Percentiles rank a stretch among this genome's conserved stretches.
Evolutionary conservation across 2,888 invertebrate genomes (phyloP).

Genomic region (Sesamia inferens): DNA sequence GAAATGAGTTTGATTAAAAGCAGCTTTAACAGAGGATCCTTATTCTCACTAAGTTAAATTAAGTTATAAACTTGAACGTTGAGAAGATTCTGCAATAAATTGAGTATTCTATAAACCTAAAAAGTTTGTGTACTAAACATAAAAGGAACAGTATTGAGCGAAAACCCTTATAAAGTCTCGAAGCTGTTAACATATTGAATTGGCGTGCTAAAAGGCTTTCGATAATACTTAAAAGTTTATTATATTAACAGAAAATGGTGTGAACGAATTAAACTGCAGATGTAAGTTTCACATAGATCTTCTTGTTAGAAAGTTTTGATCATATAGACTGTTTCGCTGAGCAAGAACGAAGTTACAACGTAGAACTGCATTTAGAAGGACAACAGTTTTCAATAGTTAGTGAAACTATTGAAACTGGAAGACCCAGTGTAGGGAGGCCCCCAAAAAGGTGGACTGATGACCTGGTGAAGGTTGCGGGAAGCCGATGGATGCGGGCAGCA

Average conservation of each 20-base stretch:
- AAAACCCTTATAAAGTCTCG: conserved; percentile 44
- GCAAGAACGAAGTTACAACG: conserved; percentile 6
- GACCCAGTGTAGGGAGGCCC: too few relatives aligned
- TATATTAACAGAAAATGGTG: conserved; percentile 46
- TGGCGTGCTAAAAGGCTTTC: conserved; percentile 25
- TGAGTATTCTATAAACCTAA: conserved; percentile 50
- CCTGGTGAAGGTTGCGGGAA: too few relatives aligned
- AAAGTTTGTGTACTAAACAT: conserved; percentile 29
- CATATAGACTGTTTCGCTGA: conserved; percentile 10
- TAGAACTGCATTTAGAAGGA: conserved; percentile 31
- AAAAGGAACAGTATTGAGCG: conserved; percentile 43
- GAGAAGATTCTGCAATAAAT: conserved; percentile 54
- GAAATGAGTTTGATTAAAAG: conserved; percentile 33
- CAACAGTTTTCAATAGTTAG: conserved; percentile 33
- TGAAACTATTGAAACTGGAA: background rate
- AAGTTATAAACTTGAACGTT: conserved; percentile 50
- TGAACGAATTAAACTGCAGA: conserved; percentile 56
- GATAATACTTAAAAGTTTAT: conserved; percentile 45
- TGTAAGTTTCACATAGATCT: conserved; percentile 36
- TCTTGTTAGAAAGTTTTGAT: conserved; percentile 44
- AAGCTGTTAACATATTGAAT: conserved; percentile 49
- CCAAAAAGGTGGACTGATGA: too few relatives aligned
- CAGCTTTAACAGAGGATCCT: conserved; percentile 57
- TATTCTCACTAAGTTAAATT: conserved; percentile 57
- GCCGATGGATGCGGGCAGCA: too few relatives aligned